These are phyloP conservation scores for Syngnathus floridae DNA, from an alignment of 2,113 vertebrate genomes.

Conservation along the genomic window DNA sequence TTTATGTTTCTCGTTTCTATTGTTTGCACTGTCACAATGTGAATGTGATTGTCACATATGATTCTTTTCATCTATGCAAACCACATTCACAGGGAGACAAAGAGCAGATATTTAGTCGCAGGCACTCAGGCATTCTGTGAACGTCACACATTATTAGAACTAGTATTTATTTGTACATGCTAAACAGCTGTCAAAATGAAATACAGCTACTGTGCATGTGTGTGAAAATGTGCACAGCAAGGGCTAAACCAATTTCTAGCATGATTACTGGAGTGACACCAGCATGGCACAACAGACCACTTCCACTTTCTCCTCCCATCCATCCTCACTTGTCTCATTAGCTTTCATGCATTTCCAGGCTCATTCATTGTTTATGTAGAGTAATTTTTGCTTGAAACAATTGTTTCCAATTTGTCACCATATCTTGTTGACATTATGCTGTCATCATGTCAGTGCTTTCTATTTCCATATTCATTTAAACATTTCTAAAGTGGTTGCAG, in stretches of 20 bases:
- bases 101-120: background rate
- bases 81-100: background rate
- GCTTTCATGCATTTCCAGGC: constrained; percentile 46
- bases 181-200: constrained; percentile 26
- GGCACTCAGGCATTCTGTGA: constrained; percentile 1
- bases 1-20: background rate
- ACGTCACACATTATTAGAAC: constrained; percentile 12
- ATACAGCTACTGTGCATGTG: constrained; percentile 10
- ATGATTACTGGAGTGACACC: constrained; percentile 49
- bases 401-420: constrained; percentile 5
- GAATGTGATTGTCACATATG: background rate
- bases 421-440: background rate
- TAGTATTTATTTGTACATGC: constrained; percentile 22
- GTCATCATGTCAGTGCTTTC: background rate
- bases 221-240: constrained; percentile 20
- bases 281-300: constrained; percentile 22
- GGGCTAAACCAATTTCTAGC: constrained; percentile 28
- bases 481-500: background rate
- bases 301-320: constrained; percentile 31
- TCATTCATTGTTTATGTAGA: constrained; percentile 50
- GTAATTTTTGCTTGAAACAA: constrained; percentile 19
- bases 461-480: background rate
- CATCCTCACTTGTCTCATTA: constrained; percentile 52
- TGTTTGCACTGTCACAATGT: background rate
- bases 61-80: background rate